Base-by-base conservation (phyloP, 2,888 invertebrate genomes). In the Orthosia incerta region DNA sequence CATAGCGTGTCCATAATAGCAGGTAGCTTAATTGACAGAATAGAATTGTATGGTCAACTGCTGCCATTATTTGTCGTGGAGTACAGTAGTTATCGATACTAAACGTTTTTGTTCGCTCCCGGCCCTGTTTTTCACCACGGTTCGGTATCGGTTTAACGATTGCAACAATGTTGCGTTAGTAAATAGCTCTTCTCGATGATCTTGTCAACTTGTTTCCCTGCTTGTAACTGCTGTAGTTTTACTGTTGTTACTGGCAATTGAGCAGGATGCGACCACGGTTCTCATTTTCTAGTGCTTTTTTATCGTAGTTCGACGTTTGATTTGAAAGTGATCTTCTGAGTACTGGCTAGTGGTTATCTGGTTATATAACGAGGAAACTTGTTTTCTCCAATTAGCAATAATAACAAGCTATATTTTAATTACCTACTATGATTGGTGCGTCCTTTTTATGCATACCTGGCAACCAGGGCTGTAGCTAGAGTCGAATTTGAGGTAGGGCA, bases 81-180 rank as follows among this genome's bases (percentile, higher is more conserved):
- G 26, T 18, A 23, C 18, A 31, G 12, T 20, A 73, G 39, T 45
- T 61, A 50, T 45, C 18, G 39, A 20, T 13, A 62, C 51, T 70
- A 48, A 70, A 63, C 46, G 39, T 15, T 26, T n/a, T 70, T 62
- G 9, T 53, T 63, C 50, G 16, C 39, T 51, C 11, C 48, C 13
- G 51, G 13, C 9, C 16, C 7, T 16, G 56, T 74, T 64, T 51
- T 46, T 53, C 18, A 15, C 3, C 5, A 2, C n/a, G n/a, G 39
- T 31, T 55, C 12, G 15, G 20, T 59, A 31, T 55, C 16, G 20
- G 15, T 62, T 23, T 20, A 62, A 57, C 61, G 78, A 63, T 51
- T 55, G 71, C 79, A 79, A 79, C 79, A 79, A 45, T 76, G 76
- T 76, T 71, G 63, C 59, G 56, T 71, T 63, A 76, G 53, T 64